A percentile compares a stretch with the other conserved stretches of the same genome.
These are phyloP conservation scores for Saxidomus purpurata DNA, from an alignment of 1,140 invertebrate species.

Conservation along the genomic window DNA sequence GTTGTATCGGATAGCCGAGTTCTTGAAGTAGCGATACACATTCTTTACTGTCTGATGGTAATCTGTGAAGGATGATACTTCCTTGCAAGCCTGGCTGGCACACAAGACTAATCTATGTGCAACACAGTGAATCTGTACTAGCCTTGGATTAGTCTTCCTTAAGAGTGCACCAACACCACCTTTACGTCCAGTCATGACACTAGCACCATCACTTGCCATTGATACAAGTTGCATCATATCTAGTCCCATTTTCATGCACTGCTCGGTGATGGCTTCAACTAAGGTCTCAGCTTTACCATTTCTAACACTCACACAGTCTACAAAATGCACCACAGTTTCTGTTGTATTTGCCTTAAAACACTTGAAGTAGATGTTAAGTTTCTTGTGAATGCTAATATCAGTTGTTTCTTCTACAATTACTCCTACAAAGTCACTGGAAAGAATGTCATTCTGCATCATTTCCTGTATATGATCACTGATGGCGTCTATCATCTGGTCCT, in stretches of 20 bases:
- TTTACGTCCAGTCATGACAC: slow-evolving; percentile 39
- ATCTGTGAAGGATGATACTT: neutral
- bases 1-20: slow-evolving; percentile 51
- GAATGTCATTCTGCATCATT: neutral
- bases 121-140: slow-evolving; percentile 59
- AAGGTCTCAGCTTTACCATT: slow-evolving; percentile 40
- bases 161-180: slow-evolving; percentile 60
- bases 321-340: slow-evolving; percentile 44
- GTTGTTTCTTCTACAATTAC: slow-evolving; percentile 50
- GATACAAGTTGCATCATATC: slow-evolving; percentile 30
- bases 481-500: slow-evolving; percentile 18
- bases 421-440: slow-evolving; percentile 46
- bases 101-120: slow-evolving; percentile 55
- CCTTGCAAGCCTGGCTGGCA: slow-evolving; percentile 41
- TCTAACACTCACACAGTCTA: slow-evolving; percentile 39
- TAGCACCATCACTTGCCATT: slow-evolving; percentile 63
- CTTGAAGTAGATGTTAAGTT: slow-evolving; percentile 49
- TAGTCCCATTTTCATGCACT: slow-evolving; percentile 1
- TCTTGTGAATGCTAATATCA: slow-evolving; percentile 44
- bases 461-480: slow-evolving; percentile 16
- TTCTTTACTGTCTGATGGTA: slow-evolving; percentile 33
- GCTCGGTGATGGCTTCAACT: neutral
- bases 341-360: slow-evolving; percentile 30
- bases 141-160: slow-evolving; percentile 19
- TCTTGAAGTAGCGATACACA: slow-evolving; percentile 42